Conservation (phyloP, 1,140 invertebrate genomes). For the Eurytemora carolleeae region DNA sequence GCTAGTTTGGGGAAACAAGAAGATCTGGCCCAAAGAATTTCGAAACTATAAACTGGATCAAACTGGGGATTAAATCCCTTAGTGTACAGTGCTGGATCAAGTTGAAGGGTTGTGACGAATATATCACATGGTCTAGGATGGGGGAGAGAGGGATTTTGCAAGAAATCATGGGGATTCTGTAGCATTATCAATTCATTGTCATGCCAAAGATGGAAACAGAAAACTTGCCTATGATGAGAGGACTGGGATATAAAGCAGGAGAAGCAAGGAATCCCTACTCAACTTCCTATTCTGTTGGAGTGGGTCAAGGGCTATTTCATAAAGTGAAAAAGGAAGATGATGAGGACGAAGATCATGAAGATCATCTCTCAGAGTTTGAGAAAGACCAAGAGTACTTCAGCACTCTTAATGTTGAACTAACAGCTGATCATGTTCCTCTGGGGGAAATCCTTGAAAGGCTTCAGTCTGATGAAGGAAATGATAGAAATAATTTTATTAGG, state of each 20-base stretch:
- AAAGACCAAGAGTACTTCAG: neutral
- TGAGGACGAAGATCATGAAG: neutral
- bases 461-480: neutral
- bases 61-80: too few species aligned
- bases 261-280: neutral
- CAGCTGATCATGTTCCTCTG: constrained; percentile 8
- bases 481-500: constrained; percentile 12
- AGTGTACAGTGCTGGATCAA: too few species aligned
- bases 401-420: neutral
- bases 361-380: neutral
- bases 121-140: too few species aligned
- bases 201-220: neutral
- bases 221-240: neutral
- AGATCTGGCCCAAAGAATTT: too few species aligned
- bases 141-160: too few species aligned
- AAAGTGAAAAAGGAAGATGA: too few species aligned
- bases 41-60: too few species aligned
- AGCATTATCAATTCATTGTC: too few species aligned
- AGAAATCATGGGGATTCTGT: too few species aligned
- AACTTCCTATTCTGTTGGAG: neutral
- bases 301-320: neutral
- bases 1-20: too few species aligned
- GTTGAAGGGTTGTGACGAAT: too few species aligned
- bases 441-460: constrained; percentile 14
- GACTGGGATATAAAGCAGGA: neutral